Base-by-base conservation (phyloP, 2,888 invertebrate species). In the Taenaris catops region DNA sequence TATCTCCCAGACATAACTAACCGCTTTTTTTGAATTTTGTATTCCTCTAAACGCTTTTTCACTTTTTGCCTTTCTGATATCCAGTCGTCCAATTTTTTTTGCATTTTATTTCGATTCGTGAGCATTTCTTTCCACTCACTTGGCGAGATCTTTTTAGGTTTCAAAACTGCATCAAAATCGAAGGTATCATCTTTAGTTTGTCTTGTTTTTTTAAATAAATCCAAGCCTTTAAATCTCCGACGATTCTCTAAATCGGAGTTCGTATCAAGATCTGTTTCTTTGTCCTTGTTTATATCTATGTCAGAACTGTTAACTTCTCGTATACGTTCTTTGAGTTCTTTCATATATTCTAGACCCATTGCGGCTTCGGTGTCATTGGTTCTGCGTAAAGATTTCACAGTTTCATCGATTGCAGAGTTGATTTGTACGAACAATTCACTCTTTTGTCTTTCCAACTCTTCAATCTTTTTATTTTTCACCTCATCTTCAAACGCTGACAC, bases 391-490 rank as follows among this genome's bases (percentile, higher is more conserved):
- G 49, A 26, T 12, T 34, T 41, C 0, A 71, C 48, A 4, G 60
- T 63, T 1, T 68, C 68, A 3, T 70, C 56, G 8, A 76, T 71
- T 0, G 67, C 67, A 5, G 28, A 16, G 9, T 63, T 58, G 1
- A 76, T 64, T 52, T 67, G 34, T 20, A 44, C 48, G 5, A 48
- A 53, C 1, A 75, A 29, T 7, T 60, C 46, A 14, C 33, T 34
- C 39, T 63, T 70, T 12, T 63, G 46, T 26, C 49, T 54, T 39
- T 69, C 57, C 10, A 73, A 41, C 4, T 46, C 43, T 36, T 48
- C 10, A 31, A 67, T 55, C n/a, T 50, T 25, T 14, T 25, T 36
- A 25, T 41, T 28, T 11, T 23, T 24, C 8, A 26, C 10, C 7
- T 16, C 7, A 26, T 20, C 18, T 17, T 20, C 20, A 10, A 8